Base-by-base conservation (phyloP, 2,888 invertebrate genomes). In the Eristalis pertinax region DNA sequence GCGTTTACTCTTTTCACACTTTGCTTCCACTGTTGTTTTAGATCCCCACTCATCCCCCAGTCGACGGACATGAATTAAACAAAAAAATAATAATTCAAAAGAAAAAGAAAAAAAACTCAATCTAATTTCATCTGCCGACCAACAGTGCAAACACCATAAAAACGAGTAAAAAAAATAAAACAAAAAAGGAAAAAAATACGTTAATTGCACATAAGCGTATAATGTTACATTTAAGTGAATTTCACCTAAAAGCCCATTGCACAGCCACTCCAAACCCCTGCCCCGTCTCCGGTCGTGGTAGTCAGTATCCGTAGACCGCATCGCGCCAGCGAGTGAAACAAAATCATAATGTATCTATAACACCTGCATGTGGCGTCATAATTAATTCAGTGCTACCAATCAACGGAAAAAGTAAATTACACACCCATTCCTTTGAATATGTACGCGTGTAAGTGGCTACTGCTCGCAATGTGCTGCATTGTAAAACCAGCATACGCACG, bases 301-400 rank as follows among this genome's bases (percentile, higher is more conserved):
- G 8, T 10, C 58, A 5, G 58, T 24, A 58, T 41, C 41, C 41
- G 41, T 15, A 41, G 41, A 41, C 43, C 26, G 29, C 69, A 68
- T 60, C 26, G 13, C 63, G 13, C 13, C 43, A 65, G 56, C 69
- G 43, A 43, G 35, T 65, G 19, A 32, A 58, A 58, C 56, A 77
- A 77, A 63, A 43, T 56, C 29, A 64, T 29, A 26, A 22, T 60
- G 56, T 63, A 63, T 72, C 38, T 68, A 41, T 43, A 76, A 67
- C 75, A 85, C 77, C 77, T 81, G 85, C 85, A 76, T 68, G 82
- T 82, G 76, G 73, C 74, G 68, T 82, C 77, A 82, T 82, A 85
- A 85, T 85, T 82, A 85, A 78, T 82, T 82, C 74, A 64, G 77
- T 81, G 73, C 81, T 60, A 69, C 63, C 72, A 68, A 76, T 77